Percentiles rank a stretch among this genome's conserved stretches.
Evolutionary conservation across 2,113 vertebrate genomes (phyloP).

Genomic region (Lamprotornis superbus): DNA sequence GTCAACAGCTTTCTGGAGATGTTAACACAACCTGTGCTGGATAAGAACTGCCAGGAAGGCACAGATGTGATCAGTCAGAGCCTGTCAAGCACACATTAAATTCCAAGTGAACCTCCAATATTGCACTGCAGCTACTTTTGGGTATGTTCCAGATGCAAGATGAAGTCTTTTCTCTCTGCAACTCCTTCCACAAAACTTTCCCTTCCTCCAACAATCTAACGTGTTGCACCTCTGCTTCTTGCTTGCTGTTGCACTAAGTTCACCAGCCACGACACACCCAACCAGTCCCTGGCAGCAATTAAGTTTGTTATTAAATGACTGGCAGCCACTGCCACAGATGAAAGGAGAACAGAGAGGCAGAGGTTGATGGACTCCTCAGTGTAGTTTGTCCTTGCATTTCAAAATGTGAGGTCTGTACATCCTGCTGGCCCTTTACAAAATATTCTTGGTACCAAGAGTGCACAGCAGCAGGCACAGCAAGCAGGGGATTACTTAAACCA

Average conservation of each 20-base stretch:
- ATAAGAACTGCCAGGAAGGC: background rate
- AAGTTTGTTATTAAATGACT: background rate
- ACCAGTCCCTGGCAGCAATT: background rate
- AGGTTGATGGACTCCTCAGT: background rate
- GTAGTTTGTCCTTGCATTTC: accelerated
- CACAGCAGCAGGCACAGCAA: background rate
- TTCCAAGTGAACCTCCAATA: background rate
- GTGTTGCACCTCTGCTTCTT: too few relatives aligned
- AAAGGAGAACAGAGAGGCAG: background rate
- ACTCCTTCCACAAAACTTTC: background rate
- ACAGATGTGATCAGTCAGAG: background rate
- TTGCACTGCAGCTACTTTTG: background rate
- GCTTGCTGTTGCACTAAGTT: background rate
- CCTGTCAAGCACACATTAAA: background rate
- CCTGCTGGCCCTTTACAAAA: background rate
- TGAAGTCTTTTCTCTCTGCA: background rate
- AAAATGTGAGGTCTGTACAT: background rate
- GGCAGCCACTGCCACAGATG: background rate
- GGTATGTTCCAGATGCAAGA: background rate
- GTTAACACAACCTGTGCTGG: background rate
- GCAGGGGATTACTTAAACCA: background rate
- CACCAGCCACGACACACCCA: background rate
- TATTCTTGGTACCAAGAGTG: accelerated
- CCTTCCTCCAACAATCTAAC: background rate
- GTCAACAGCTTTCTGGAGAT: background rate